phyloP scores from a whole-genome alignment of 2,113 vertebrate genomes.

The Gymnocephalus cernua region DNA sequence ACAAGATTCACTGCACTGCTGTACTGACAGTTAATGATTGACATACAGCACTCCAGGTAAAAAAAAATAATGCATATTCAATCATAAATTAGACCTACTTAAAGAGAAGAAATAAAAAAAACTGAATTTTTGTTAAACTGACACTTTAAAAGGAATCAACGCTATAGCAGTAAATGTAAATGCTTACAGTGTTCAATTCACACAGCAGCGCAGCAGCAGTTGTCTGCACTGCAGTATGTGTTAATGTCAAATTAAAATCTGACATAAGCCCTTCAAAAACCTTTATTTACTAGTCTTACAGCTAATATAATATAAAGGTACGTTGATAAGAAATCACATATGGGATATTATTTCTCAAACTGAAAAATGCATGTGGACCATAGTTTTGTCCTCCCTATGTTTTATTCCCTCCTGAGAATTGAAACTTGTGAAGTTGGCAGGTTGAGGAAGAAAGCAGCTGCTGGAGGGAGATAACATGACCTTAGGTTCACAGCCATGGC shows the following conservation, averaged over 20 bases:
- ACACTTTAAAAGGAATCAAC: neutral
- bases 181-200: neutral
- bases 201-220: neutral
- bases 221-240: neutral
- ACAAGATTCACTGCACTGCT: neutral
- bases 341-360: neutral
- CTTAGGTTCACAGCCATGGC: conserved; percentile 41
- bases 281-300: neutral
- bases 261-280: neutral
- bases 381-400: conserved; percentile 35
- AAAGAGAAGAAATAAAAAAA: neutral
- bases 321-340: neutral
- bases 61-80: neutral
- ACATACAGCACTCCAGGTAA: neutral
- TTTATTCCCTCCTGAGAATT: conserved; percentile 43
- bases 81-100: neutral
- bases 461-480: conserved; percentile 57
- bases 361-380: neutral
- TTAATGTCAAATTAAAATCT: conserved; percentile 6
- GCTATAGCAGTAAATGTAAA: neutral
- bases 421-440: conserved; percentile 57
- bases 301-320: neutral
- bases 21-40: conserved; percentile 1
- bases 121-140: neutral
- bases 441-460: conserved; percentile 70